Percentiles rank a stretch among this genome's conserved stretches.
These are phyloP conservation scores for Pseudorasbora parva DNA, from an alignment of 2,113 vertebrate species.

Conservation along the genomic window DNA sequence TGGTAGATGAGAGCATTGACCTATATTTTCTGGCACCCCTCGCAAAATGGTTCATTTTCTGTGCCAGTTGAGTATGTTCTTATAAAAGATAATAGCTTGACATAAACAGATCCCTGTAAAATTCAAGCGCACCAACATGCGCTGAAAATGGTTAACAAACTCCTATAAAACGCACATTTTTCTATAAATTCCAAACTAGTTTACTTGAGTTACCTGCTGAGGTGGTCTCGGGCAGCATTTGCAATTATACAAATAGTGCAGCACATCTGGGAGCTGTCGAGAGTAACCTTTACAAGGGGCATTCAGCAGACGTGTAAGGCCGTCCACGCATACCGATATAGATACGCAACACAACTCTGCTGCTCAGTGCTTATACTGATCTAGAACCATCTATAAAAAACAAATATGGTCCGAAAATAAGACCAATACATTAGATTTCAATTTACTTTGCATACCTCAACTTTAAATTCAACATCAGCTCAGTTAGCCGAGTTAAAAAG, in stretches of 20 bases:
- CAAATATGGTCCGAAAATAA: neutral
- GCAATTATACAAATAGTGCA: constrained; percentile 48
- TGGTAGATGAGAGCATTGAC: neutral
- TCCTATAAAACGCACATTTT: constrained; percentile 28
- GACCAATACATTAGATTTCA: neutral
- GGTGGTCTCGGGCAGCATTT: constrained; percentile 46
- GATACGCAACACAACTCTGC: neutral
- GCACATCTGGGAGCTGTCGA: constrained; percentile 58
- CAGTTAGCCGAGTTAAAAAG: neutral
- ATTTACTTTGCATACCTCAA: neutral
- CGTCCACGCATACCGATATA: constrained; percentile 50
- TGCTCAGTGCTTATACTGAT: neutral
- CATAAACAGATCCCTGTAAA: constrained; percentile 27
- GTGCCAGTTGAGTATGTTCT: neutral
- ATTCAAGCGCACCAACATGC: constrained; percentile 27
- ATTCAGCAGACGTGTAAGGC: constrained; percentile 27
- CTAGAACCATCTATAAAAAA: constrained; percentile 16
- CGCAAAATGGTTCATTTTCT: neutral
- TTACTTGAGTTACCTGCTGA: constrained; percentile 33
- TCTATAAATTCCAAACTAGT: constrained; percentile 48
- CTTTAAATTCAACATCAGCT: neutral
- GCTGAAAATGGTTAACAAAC: constrained; percentile 33
- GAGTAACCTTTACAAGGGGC: constrained; percentile 54
- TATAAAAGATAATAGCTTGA: constrained; percentile 47
- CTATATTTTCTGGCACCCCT: constrained; percentile 17